Evolutionary conservation across 2,113 vertebrate species (phyloP).

Genomic region (Albula goreensis): DNA sequence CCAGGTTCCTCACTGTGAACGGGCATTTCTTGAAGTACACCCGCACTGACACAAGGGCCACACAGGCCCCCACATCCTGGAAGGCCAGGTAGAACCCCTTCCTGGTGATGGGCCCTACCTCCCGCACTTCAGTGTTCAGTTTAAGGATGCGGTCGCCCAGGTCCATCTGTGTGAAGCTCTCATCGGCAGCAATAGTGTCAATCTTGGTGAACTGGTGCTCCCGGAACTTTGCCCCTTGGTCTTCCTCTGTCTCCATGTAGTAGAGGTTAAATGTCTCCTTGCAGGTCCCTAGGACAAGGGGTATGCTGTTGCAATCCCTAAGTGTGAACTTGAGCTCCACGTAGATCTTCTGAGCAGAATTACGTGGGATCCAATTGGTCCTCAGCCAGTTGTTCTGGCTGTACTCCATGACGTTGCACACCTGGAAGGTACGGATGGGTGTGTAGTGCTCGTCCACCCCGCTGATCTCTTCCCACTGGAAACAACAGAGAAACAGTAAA

Average conservation of each 20-base stretch:
- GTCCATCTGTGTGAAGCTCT: conserved; percentile 98
- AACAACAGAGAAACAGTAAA: conserved; percentile 37
- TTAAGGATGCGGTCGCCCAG: conserved; percentile 96
- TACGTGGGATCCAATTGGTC: conserved; percentile 96
- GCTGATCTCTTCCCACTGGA: conserved; percentile 98
- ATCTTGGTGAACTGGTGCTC: conserved; percentile 95
- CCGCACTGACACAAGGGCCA: conserved; percentile 76
- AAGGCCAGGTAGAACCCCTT: conserved; percentile 97
- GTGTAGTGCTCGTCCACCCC: conserved; percentile 97
- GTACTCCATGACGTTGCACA: conserved; percentile 98
- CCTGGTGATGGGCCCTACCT: conserved; percentile 89
- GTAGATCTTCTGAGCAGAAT: conserved; percentile 94
- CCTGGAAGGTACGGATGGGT: conserved; percentile 96
- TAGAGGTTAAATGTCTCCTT: conserved; percentile 98
- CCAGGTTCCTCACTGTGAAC: conserved; percentile 89
- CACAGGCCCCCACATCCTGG: conserved; percentile 80
- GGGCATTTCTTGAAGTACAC: conserved; percentile 99
- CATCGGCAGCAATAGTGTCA: conserved; percentile 96
- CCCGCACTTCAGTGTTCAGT: conserved; percentile 93
- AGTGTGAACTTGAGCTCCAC: conserved; percentile 98
- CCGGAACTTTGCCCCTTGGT: conserved; percentile 86
- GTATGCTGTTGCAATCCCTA: conserved; percentile 97
- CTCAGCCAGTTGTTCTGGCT: conserved; percentile 99
- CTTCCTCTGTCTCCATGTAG: conserved; percentile 92
- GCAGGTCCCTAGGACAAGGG: conserved; percentile 91